A percentile compares a stretch with the other conserved stretches of the same genome.
Conservation (phyloP, 1,140 invertebrate genomes). For the Formica selysi region DNA sequence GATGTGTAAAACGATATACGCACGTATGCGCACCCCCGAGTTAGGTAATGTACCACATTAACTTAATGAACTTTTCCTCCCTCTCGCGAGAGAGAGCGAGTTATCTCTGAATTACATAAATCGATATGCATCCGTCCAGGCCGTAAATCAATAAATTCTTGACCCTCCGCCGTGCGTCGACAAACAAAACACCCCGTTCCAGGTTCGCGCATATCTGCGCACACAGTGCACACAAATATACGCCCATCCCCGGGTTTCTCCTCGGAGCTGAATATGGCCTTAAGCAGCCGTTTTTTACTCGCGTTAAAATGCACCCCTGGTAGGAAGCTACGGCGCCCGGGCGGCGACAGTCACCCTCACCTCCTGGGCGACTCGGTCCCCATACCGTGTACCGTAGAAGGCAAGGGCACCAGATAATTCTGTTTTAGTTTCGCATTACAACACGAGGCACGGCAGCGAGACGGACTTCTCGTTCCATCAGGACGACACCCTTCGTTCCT, state of each 20-base stretch:
- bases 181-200: slow-evolving; percentile 64
- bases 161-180: slow-evolving; percentile 44
- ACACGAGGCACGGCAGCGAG: slow-evolving; percentile 73
- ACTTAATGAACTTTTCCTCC: slow-evolving; percentile 46
- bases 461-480: slow-evolving; percentile 52
- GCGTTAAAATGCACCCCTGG: slow-evolving; percentile 75
- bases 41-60: slow-evolving; percentile 42
- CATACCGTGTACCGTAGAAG: slow-evolving; percentile 38
- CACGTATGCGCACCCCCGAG: neutral
- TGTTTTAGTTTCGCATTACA: slow-evolving; percentile 85
- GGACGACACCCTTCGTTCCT: slow-evolving; percentile 40
- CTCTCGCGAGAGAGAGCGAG: slow-evolving; percentile 16
- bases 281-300: slow-evolving; percentile 74
- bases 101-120: slow-evolving; percentile 55
- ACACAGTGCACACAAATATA: slow-evolving; percentile 1
- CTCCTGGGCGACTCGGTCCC: slow-evolving; percentile 17
- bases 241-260: neutral
- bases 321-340: slow-evolving; percentile 58
- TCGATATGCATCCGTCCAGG: slow-evolving; percentile 62
- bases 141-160: slow-evolving; percentile 71
- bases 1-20: neutral
- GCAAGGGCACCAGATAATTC: slow-evolving; percentile 80
- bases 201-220: slow-evolving; percentile 16
- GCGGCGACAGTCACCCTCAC: slow-evolving; percentile 71
- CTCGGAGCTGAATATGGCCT: slow-evolving; percentile 55